Evolutionary conservation across 2,888 invertebrate species (phyloP).

Genomic region (Melanchra persicariae): DNA sequence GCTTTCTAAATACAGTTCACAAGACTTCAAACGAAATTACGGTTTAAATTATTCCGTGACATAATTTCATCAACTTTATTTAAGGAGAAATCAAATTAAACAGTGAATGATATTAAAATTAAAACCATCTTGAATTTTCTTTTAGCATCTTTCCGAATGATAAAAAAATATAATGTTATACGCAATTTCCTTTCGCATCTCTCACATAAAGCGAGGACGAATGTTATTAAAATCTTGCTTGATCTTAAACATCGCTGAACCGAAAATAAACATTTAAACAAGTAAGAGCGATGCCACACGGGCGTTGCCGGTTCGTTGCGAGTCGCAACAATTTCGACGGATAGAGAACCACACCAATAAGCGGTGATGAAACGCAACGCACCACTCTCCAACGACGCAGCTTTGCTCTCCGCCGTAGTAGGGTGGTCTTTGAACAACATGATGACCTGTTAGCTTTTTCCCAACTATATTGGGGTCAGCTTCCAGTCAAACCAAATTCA

Average conservation of each 20-base stretch:
- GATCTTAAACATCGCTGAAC: slow-evolving; percentile 39
- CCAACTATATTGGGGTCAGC: too few relatives aligned
- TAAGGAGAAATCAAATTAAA: slow-evolving; percentile 1
- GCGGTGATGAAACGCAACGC: too few relatives aligned
- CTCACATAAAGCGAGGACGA: slow-evolving; percentile 16
- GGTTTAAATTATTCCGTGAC: neutral
- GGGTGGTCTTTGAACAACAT: too few relatives aligned
- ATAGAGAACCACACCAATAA: too few relatives aligned
- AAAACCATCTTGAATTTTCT: slow-evolving; percentile 29
- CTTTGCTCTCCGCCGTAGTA: too few relatives aligned
- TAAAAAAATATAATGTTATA: slow-evolving; percentile 13
- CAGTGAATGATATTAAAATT: slow-evolving; percentile 35
- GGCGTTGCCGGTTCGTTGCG: too few relatives aligned
- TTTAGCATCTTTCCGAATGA: slow-evolving; percentile 11
- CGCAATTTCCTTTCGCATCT: slow-evolving; percentile 31
- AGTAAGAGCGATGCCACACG: neutral
- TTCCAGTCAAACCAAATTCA: too few relatives aligned
- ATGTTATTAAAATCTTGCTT: slow-evolving; percentile 48
- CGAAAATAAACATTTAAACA: slow-evolving; percentile 51
- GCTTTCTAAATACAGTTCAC: neutral
- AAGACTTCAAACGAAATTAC: neutral
- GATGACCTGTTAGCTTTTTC: too few relatives aligned
- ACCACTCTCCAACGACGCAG: too few relatives aligned
- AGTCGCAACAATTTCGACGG: too few relatives aligned
- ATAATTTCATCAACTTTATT: slow-evolving; percentile 8